Conservation (phyloP, 2,113 vertebrate species). For the Psittacus erithacus region DNA sequence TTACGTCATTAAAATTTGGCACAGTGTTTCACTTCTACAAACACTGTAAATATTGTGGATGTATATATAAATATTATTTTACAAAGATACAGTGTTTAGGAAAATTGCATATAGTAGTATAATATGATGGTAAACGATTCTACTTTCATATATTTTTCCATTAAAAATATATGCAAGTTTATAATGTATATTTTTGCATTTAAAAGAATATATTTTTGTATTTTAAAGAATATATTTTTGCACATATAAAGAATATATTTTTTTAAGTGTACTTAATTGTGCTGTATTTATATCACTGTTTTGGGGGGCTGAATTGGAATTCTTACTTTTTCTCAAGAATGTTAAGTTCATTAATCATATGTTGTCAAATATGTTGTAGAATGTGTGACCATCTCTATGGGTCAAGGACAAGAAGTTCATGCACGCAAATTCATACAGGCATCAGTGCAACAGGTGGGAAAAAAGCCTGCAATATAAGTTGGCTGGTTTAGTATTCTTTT, state of each 20-base stretch:
- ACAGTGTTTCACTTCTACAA: neutral
- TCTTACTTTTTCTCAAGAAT: neutral
- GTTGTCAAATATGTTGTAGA: conserved; percentile 60
- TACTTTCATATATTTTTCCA: neutral
- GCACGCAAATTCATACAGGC: conserved; percentile 75
- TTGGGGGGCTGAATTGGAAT: neutral
- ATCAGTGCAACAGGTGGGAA: conserved; percentile 74
- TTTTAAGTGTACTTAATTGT: neutral
- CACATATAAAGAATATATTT: neutral
- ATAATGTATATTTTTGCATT: neutral
- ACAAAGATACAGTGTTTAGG: neutral
- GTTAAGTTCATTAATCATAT: neutral
- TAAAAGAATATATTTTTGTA: neutral
- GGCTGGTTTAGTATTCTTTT: neutral
- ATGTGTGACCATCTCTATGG: conserved; percentile 80
- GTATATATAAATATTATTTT: neutral
- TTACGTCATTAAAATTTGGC: neutral
- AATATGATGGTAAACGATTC: neutral
- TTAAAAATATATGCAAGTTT: neutral
- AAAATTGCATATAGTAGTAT: neutral
- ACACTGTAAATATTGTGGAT: neutral
- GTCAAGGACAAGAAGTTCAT: conserved; percentile 80
- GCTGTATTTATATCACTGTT: neutral
- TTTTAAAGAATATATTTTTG: neutral
- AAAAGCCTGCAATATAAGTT: neutral